Base-by-base conservation (phyloP, 2,797 vertebrate species). In the Hypotaenidia philippensis region DNA sequence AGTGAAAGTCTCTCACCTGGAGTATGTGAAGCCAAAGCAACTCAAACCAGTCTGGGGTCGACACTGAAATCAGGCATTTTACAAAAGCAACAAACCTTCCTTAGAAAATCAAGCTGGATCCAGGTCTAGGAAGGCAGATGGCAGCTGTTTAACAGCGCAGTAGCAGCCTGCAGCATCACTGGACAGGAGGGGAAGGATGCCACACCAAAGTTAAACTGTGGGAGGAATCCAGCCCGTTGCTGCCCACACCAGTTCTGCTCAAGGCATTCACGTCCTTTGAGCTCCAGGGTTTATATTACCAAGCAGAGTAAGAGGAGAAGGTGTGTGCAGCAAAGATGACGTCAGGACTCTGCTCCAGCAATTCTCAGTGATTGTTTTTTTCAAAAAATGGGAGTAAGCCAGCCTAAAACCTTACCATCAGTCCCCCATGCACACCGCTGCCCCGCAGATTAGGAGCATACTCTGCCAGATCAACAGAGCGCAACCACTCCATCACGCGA, bases 401-500 rank as follows among this genome's bases (percentile, higher is more conserved):
- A 50, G 12, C 10, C 87, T 34, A 18, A 13, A 11, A 6, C 19
- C 92, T 94, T 97, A 99, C 99, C 99, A 99, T 99, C 71, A 99
- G 98, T 25, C 99, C 99, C 8, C 99, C 99, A 1, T 99, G 99
- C 47, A 99, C 99, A 0, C 99, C 99, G 1, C 99, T 99, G 66
- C 99, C 99, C 87, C 99, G 98, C 93, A 99, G 98, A 93, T 99
- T 99, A 50, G 99, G 99, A 8, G 99, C 99, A 1, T 99, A 99
- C 88, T 99, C 99, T 0, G 99, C 99, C 32, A 99, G 97, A 83
- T 99, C 99, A 53, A 99, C 99, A 0, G 99, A 99, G 12, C 99
- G 99, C 57, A 99, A 97, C 99, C 99, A 99, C 91, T 99, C 99
- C 99, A 99, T 99, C 94, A 99, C 99, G 0, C 99, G 98, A 80